Evolutionary conservation across 1,140 invertebrate genomes (phyloP), one percentile per base, ranked within the genome.

Genomic region (Macrosteles quadrilineatus): DNA sequence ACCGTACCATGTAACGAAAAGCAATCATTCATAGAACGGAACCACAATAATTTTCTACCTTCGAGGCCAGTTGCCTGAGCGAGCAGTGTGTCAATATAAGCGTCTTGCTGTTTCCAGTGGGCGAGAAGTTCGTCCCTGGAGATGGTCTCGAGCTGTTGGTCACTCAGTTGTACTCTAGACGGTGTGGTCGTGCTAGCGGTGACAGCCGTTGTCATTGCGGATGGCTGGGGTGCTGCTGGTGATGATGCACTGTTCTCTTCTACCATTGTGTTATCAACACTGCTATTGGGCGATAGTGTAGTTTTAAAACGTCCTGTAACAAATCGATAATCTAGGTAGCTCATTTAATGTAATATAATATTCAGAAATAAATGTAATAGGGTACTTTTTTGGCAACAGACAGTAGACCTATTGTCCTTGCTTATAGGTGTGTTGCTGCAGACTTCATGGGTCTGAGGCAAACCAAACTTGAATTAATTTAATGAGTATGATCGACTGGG

Each of bases 1-100:
- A 59, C 55, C 25, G 55, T 59, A 59, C 27, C 23, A 29, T 59
- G 11, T 27, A 59, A 25, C 57, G 36, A 62, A 36, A 65, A 69
- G 53, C 45, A 65, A 66, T 62, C 57, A 47, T 55, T 63, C 43
- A 69, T 43, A 50, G 32, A 66, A 68, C 43, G 68, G 66, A 70
- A 53, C 69, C 72, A 73, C 68, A 68, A 70, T 43, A 32, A 67
- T 68, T 36, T 32, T 65, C 64, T 74, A 74, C 73, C 73, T 74
- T 74, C 73, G 68, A 63, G 40, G 73, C 17, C 63, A 63, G 65
- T 50, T 57, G 63, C 66, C 62, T 64, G 70, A 31, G 73, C 40
- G 68, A 72, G 68, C 47, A 74, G 65, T 9, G 43, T 30, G 59
- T 71, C 71, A 31, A 74, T 68, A 64, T 72, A 74, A 64, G 36